Percentiles rank a stretch among this genome's conserved stretches.
Evolutionary conservation across 1,140 invertebrate genomes (phyloP).

Genomic region (Araneus ventricosus): DNA sequence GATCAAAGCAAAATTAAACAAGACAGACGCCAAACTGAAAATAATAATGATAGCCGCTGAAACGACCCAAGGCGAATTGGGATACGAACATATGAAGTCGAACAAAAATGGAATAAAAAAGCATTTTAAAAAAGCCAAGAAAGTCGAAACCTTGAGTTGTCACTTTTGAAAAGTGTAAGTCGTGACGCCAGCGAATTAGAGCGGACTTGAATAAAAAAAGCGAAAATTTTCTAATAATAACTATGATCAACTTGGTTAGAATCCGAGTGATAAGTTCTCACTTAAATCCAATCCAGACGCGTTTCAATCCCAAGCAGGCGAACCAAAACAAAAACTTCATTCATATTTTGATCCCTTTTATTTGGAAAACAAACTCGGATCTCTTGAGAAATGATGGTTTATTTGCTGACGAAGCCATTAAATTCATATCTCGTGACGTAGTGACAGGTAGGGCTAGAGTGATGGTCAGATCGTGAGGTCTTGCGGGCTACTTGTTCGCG

Average conservation of each 20-base stretch:
- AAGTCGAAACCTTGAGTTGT: constrained; percentile 17
- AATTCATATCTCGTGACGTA: background rate
- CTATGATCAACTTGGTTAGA: background rate
- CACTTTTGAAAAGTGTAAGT: constrained; percentile 41
- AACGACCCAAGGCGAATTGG: background rate
- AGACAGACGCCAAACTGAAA: constrained; percentile 17
- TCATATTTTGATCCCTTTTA: background rate
- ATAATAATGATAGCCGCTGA: background rate
- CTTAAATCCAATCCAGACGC: background rate
- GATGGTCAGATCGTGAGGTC: background rate
- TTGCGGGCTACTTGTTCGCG: background rate
- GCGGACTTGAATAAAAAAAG: constrained; percentile 7
- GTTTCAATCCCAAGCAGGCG: background rate
- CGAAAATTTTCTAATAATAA: constrained; percentile 36
- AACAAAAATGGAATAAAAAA: background rate
- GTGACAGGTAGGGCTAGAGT: background rate
- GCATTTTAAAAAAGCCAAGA: background rate
- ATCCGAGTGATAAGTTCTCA: constrained; percentile 14
- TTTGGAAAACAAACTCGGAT: background rate
- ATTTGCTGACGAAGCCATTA: background rate
- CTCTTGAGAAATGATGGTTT: background rate
- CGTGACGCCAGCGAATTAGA: constrained; percentile 35
- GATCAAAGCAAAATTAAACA: constrained; percentile 22
- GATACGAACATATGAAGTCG: background rate
- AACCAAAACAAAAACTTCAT: background rate